phyloP scores from a whole-genome alignment of 2,113 vertebrate genomes.

The Lutjanus erythropterus region DNA sequence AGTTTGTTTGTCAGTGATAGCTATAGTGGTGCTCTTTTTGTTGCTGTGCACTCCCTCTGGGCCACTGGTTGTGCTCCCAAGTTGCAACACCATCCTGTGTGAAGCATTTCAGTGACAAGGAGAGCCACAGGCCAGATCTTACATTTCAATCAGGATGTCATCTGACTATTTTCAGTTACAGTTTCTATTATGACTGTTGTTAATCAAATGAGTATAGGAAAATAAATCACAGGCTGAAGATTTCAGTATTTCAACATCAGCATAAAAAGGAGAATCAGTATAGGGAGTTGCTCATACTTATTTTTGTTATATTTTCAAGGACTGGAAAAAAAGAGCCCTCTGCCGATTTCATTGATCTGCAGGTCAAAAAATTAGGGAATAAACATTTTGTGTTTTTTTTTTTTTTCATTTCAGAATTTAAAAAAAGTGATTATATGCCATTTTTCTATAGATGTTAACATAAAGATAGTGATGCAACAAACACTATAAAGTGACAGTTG shows the following conservation, averaged over 20 bases:
- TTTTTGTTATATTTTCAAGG: not conserved
- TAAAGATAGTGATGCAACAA: not conserved
- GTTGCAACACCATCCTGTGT: slow-evolving; percentile 36
- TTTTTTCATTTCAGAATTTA: not conserved
- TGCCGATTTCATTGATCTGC: not conserved
- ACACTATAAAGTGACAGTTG: not conserved
- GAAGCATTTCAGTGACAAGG: not conserved
- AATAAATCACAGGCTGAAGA: not conserved
- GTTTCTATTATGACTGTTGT: not conserved
- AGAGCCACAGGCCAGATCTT: not conserved
- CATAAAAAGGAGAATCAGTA: not conserved
- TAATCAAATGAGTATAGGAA: not conserved
- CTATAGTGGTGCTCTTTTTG: slow-evolving; percentile 14
- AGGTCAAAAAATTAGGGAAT: not conserved
- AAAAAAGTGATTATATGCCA: not conserved
- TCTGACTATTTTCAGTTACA: not conserved
- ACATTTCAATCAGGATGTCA: slow-evolving; percentile 1
- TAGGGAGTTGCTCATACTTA: not conserved
- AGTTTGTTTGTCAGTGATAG: slow-evolving; percentile 31
- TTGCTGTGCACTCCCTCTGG: slow-evolving; percentile 4
- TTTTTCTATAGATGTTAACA: not conserved
- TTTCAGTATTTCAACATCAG: not conserved
- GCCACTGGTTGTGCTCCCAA: slow-evolving; percentile 10
- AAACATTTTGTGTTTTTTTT: not conserved
- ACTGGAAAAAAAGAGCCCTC: not conserved